Percentiles rank a stretch among this genome's conserved stretches.
phyloP scores from a whole-genome alignment of 2,797 vertebrate species.

The Ambastaia sidthimunki region DNA sequence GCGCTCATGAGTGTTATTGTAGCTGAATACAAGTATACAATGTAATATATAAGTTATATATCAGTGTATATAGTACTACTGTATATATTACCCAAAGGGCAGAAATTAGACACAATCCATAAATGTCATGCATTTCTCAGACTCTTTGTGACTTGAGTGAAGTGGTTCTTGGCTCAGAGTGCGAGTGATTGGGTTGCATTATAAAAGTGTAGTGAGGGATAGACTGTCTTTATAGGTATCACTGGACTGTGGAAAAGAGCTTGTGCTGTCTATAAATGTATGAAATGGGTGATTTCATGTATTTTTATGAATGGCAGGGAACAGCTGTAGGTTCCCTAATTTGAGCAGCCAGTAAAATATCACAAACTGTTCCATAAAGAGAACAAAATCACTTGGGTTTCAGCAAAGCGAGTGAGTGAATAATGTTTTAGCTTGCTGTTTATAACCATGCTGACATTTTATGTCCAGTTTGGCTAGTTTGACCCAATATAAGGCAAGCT shows the following conservation, averaged over 20 bases:
- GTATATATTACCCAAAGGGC: not conserved
- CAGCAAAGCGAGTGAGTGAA: not conserved
- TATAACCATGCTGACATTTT: not conserved
- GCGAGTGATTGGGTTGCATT: conserved; percentile 40
- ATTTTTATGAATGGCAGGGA: conserved; percentile 54
- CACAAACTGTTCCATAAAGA: conserved; percentile 25
- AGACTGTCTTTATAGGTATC: conserved; percentile 60
- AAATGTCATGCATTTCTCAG: conserved; percentile 52
- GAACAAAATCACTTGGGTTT: not conserved
- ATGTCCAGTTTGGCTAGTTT: not conserved
- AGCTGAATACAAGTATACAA: not conserved
- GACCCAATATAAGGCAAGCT: not conserved
- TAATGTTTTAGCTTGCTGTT: not conserved
- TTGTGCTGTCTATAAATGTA: conserved; percentile 63
- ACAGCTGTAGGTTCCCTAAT: conserved; percentile 62
- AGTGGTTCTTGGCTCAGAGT: conserved; percentile 65
- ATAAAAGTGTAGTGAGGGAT: conserved; percentile 61
- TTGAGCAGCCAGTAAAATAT: conserved; percentile 23
- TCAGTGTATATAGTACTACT: not conserved
- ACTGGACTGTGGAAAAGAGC: conserved; percentile 62
- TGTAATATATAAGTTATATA: not conserved
- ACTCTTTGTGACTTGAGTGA: conserved; percentile 56
- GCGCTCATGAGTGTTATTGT: too few species aligned
- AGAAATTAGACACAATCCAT: not conserved
- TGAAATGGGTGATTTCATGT: conserved; percentile 68